Conservation (phyloP, 2,888 invertebrate species). For the Erebia epiphron region DNA sequence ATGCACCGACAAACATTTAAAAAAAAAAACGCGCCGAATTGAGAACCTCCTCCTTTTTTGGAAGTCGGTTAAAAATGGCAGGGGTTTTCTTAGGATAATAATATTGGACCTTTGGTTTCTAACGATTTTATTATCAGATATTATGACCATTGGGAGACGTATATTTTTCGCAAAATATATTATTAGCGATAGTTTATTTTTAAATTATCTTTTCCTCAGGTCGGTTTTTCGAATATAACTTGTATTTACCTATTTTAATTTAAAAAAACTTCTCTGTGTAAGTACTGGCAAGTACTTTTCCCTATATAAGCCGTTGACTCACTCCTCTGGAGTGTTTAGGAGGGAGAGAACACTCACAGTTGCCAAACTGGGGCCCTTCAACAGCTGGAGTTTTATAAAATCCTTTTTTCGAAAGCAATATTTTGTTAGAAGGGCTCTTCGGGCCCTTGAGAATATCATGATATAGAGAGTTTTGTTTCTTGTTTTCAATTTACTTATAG, state of each 20-base stretch:
- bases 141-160: too few species aligned
- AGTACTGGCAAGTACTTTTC: slow-evolving; percentile 6
- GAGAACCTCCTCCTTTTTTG: too few species aligned
- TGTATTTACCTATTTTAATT: neutral
- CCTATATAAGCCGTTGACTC: slow-evolving; percentile 17
- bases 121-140: too few species aligned
- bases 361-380: slow-evolving; percentile 22
- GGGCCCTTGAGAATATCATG: neutral
- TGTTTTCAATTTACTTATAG: too few species aligned
- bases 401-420: slow-evolving; percentile 21
- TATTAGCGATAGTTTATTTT: neutral
- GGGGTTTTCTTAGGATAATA: too few species aligned
- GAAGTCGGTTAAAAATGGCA: too few species aligned
- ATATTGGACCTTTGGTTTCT: too few species aligned
- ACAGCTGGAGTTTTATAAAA: slow-evolving; percentile 6
- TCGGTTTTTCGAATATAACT: neutral
- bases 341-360: slow-evolving; percentile 27
- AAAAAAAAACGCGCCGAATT: too few species aligned
- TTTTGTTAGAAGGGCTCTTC: slow-evolving; percentile 12
- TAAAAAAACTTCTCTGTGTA: neutral
- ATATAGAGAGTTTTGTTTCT: neutral
- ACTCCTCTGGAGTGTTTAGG: slow-evolving; percentile 14
- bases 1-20: too few species aligned
- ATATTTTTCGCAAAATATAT: too few species aligned
- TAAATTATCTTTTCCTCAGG: neutral